phyloP scores from a whole-genome alignment of 2,113 vertebrate genomes.

The Capreolus pygargus region DNA sequence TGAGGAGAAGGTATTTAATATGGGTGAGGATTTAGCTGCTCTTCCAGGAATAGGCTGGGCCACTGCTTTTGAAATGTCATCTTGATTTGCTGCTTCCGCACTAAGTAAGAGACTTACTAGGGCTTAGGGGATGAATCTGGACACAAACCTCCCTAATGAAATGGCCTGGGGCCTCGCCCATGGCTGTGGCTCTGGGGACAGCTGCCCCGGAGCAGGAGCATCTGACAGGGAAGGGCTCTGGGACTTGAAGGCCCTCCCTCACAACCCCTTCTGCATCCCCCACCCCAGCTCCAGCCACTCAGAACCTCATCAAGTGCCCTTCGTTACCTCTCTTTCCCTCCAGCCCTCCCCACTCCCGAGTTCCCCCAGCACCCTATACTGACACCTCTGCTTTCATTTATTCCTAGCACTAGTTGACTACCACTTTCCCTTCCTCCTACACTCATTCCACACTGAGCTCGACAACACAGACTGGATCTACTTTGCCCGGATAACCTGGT shows the following conservation, averaged over 20 bases:
- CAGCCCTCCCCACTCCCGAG: neutral
- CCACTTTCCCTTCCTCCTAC: neutral
- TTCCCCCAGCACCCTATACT: neutral
- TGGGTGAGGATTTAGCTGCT: constrained; percentile 84
- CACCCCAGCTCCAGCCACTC: neutral
- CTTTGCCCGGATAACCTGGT: neutral
- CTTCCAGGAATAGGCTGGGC: constrained; percentile 77
- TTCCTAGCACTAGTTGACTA: neutral
- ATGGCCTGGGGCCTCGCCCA: constrained; percentile 59
- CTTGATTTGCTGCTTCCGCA: constrained; percentile 83
- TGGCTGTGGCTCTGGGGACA: constrained; percentile 18
- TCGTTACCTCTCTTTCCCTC: neutral
- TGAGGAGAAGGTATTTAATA: constrained; percentile 85
- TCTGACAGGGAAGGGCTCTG: constrained; percentile 14
- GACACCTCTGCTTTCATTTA: neutral
- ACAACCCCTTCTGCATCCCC: neutral
- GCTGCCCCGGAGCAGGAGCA: constrained; percentile 47
- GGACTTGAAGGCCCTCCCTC: neutral
- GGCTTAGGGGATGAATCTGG: constrained; percentile 81
- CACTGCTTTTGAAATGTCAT: constrained; percentile 83
- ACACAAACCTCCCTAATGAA: constrained; percentile 81
- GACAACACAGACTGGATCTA: neutral
- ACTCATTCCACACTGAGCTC: neutral
- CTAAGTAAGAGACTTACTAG: constrained; percentile 81
- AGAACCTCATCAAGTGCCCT: neutral